phyloP scores from a whole-genome alignment of 2,113 vertebrate genomes.

The Chinchilla lanigera region DNA sequence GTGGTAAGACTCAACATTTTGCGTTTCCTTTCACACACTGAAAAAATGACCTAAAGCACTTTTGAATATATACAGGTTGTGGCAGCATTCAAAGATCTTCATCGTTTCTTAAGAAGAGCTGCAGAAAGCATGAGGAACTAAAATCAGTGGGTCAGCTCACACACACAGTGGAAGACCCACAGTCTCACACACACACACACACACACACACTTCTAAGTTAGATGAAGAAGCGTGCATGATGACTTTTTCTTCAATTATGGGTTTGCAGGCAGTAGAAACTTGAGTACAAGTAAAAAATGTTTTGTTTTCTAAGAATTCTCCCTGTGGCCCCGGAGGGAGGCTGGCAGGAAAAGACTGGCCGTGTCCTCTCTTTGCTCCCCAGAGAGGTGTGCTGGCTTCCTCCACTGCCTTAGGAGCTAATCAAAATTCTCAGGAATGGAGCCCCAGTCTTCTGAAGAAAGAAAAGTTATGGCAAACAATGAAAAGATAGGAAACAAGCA shows the following conservation, averaged over 20 bases:
- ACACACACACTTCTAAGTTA: not conserved
- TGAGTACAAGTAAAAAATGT: not conserved
- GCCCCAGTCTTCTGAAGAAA: constrained; percentile 54
- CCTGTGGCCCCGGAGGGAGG: not conserved
- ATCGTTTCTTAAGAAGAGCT: not conserved
- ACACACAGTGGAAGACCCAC: not conserved
- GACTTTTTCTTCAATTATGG: not conserved
- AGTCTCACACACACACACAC: not conserved
- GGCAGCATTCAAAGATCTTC: not conserved
- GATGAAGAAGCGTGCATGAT: not conserved
- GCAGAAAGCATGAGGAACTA: not conserved
- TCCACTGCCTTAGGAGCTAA: not conserved
- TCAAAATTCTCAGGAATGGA: constrained; percentile 43
- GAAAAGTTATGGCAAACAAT: constrained; percentile 58
- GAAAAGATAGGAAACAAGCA: constrained; percentile 41
- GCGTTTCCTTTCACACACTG: not conserved
- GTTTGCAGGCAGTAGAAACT: not conserved
- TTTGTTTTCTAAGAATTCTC: not conserved
- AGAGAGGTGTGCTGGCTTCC: not conserved
- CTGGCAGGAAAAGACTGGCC: not conserved
- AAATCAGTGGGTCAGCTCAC: not conserved
- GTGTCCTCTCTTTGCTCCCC: not conserved
- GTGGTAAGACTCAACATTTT: not conserved
- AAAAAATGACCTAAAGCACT: not conserved
- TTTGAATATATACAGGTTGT: not conserved